Evolutionary conservation across 2,113 vertebrate species (phyloP).

Genomic region (Bagarius yarrelli): DNA sequence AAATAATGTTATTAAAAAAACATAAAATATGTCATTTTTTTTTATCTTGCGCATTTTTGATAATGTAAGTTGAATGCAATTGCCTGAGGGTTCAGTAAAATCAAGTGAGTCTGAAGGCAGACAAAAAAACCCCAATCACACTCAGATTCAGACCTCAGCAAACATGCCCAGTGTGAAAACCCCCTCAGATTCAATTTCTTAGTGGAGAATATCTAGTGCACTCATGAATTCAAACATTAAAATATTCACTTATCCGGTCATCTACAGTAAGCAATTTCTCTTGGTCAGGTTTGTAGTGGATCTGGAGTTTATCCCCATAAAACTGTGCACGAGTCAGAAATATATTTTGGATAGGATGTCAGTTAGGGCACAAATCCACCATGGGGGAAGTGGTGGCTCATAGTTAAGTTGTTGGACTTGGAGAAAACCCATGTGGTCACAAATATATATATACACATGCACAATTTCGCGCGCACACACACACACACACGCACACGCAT

Average conservation of each 20-base stretch:
- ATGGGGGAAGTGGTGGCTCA: too few relatives aligned
- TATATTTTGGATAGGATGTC: not conserved
- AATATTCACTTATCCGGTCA: not conserved
- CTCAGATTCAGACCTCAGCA: too few relatives aligned
- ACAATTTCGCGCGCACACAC: not conserved
- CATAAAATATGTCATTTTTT: too few relatives aligned
- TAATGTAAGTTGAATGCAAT: too few relatives aligned
- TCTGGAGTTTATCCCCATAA: not conserved
- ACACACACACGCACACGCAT: slow-evolving; percentile 5
- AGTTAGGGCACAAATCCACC: not conserved
- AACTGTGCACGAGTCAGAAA: not conserved
- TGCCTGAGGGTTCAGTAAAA: too few relatives aligned
- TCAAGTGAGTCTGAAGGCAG: too few relatives aligned
- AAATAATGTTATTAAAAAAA: too few relatives aligned
- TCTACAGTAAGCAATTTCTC: not conserved
- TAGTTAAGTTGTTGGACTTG: too few relatives aligned
- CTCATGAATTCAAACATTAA: not conserved
- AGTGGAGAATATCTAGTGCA: not conserved
- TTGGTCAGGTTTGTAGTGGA: not conserved
- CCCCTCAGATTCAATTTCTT: not conserved
- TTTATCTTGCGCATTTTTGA: too few relatives aligned
- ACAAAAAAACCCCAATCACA: too few relatives aligned
- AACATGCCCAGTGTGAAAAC: too few relatives aligned
- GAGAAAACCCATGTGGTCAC: not conserved
- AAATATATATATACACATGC: not conserved